These are phyloP conservation scores for Ophion slaviceki DNA, from an alignment of 2,888 invertebrate genomes.

Conservation along the genomic window DNA sequence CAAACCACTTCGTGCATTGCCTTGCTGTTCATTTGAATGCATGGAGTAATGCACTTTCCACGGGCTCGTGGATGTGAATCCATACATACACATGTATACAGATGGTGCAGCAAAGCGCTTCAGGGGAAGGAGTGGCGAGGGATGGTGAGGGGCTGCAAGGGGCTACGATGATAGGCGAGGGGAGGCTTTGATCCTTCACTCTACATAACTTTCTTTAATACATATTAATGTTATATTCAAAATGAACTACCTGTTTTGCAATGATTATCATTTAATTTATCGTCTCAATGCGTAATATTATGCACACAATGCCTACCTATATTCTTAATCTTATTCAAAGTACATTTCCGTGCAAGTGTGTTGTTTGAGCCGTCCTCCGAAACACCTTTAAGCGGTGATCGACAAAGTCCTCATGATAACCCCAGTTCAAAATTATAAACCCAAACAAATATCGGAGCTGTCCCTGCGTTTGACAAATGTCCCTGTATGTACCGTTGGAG, in stretches of 20 bases:
- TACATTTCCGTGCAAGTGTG: too few relatives aligned
- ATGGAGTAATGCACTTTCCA: constrained; percentile 70
- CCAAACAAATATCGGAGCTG: neutral
- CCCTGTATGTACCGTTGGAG: neutral
- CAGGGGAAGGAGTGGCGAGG: too few relatives aligned
- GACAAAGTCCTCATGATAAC: too few relatives aligned
- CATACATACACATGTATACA: neutral
- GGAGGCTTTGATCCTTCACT: neutral
- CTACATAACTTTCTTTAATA: neutral
- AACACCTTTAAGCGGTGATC: too few relatives aligned
- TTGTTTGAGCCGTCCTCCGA: too few relatives aligned
- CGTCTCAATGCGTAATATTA: too few relatives aligned
- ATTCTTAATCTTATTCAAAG: too few relatives aligned
- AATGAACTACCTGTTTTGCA: neutral
- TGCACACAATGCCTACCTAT: too few relatives aligned
- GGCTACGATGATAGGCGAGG: neutral
- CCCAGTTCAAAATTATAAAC: too few relatives aligned
- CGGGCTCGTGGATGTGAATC: neutral
- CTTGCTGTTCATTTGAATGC: constrained; percentile 67
- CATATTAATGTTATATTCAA: neutral
- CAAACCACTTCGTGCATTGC: constrained; percentile 40
- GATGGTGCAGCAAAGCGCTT: neutral
- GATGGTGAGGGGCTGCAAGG: neutral
- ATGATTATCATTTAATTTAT: too few relatives aligned
- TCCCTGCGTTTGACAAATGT: neutral